Evolutionary conservation across 2,888 invertebrate species (phyloP).

Genomic region (Drosophila tanythrix): DNA sequence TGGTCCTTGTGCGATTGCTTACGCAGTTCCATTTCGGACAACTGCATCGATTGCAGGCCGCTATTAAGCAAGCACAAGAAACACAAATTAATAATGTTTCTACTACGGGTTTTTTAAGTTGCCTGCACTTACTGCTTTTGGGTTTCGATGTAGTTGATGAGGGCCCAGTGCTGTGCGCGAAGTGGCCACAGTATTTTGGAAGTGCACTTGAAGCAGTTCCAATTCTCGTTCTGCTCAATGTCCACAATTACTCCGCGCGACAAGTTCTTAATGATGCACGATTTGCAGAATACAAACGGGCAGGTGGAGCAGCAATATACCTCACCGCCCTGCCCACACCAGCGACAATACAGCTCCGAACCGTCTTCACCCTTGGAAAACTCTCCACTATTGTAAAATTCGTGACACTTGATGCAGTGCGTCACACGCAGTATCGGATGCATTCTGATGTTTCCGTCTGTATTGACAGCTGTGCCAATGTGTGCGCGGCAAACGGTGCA

Average conservation of each 20-base stretch:
- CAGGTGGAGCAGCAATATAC: constrained; percentile 92
- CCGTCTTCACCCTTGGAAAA: constrained; percentile 94
- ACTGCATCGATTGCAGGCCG: constrained; percentile 64
- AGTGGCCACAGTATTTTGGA: constrained; percentile 88
- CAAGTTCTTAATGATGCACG: constrained; percentile 91
- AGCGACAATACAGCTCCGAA: constrained; percentile 92
- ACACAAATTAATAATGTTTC: not conserved
- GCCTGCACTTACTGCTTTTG: constrained; percentile 84
- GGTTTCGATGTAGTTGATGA: constrained; percentile 88
- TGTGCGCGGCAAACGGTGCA: constrained; percentile 91
- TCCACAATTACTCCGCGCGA: constrained; percentile 88
- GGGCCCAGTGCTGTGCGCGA: constrained; percentile 90
- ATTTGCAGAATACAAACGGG: constrained; percentile 91
- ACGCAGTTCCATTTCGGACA: constrained; percentile 76
- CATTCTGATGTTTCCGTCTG: constrained; percentile 88
- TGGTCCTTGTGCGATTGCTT: constrained; percentile 76
- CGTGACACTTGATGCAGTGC: constrained; percentile 90
- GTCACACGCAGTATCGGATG: constrained; percentile 91
- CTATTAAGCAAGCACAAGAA: constrained; percentile 57
- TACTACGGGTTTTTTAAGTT: not conserved
- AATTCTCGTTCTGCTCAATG: constrained; percentile 91
- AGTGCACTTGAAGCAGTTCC: constrained; percentile 92
- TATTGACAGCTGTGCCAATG: constrained; percentile 89
- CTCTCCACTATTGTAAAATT: constrained; percentile 92
- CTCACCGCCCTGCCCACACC: constrained; percentile 93